phyloP scores from a whole-genome alignment of 2,888 invertebrate genomes.

The Crioceris asparagi region DNA sequence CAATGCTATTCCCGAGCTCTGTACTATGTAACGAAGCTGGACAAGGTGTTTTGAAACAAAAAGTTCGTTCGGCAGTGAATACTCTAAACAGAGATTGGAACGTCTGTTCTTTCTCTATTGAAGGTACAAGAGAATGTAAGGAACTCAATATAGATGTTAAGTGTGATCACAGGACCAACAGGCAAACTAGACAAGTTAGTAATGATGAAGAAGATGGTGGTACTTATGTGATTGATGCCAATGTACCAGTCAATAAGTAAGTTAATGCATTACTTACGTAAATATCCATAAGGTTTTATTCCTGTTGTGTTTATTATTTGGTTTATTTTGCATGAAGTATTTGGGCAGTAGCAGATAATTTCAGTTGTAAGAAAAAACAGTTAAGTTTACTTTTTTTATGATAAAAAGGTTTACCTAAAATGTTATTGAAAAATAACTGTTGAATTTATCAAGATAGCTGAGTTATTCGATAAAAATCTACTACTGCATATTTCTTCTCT shows the following conservation, averaged over 20 bases:
- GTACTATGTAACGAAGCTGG: conserved; percentile 93
- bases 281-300: too few relatives aligned
- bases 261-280: too few relatives aligned
- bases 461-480: too few relatives aligned
- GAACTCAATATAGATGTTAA: conserved; percentile 85
- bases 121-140: conserved; percentile 82
- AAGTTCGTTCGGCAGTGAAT: conserved; percentile 80
- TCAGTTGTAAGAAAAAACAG: neutral
- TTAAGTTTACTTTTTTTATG: too few relatives aligned
- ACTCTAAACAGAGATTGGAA: conserved; percentile 92
- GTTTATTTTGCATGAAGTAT: neutral
- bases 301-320: neutral
- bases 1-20: conserved; percentile 93
- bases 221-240: conserved; percentile 71
- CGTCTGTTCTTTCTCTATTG: conserved; percentile 84
- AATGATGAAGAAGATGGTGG: conserved; percentile 59
- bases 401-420: too few relatives aligned
- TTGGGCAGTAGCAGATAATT: too few relatives aligned
- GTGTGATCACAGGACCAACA: conserved; percentile 67
- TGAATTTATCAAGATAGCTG: too few relatives aligned
- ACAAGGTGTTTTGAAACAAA: conserved; percentile 81
- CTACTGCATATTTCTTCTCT: too few relatives aligned
- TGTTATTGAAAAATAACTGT: too few relatives aligned
- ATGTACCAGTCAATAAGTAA: conserved; percentile 80
- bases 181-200: conserved; percentile 53